Evolutionary conservation across 2,888 invertebrate genomes (phyloP).

Genomic region (Amphipoea lucens): DNA sequence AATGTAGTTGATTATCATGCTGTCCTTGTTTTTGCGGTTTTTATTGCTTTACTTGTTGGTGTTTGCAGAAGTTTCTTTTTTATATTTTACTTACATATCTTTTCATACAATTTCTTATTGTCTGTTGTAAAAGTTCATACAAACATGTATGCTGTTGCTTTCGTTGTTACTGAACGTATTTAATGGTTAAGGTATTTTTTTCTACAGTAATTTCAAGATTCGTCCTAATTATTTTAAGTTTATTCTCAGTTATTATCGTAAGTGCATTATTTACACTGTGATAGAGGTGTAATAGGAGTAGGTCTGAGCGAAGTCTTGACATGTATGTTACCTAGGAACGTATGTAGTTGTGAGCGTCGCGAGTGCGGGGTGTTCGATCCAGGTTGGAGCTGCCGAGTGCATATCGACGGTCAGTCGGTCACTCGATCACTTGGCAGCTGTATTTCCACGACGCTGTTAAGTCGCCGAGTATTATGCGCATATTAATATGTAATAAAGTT

Average conservation of each 20-base stretch:
- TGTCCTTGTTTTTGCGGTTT: constrained; percentile 67
- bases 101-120: constrained; percentile 65
- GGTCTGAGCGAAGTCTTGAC: constrained; percentile 85
- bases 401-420: neutral
- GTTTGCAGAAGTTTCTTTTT: constrained; percentile 71
- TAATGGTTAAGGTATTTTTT: constrained; percentile 64
- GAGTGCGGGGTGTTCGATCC: constrained; percentile 15
- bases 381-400: neutral
- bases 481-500: constrained; percentile 61
- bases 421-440: constrained; percentile 26
- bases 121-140: constrained; percentile 72
- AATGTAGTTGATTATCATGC: constrained; percentile 60
- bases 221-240: constrained; percentile 78
- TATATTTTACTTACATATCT: constrained; percentile 68
- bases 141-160: constrained; percentile 71
- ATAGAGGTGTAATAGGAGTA: constrained; percentile 88
- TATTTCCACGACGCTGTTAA: constrained; percentile 22
- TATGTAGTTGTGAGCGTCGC: constrained; percentile 58
- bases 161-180: constrained; percentile 67
- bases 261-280: constrained; percentile 90
- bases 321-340: constrained; percentile 77
- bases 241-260: constrained; percentile 81
- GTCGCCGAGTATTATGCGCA: constrained; percentile 58
- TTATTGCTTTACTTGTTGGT: constrained; percentile 77
- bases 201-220: constrained; percentile 72